Evolutionary conservation across 2,113 vertebrate genomes (phyloP), one percentile per base, ranked within the genome.

Genomic region (Phylloscopus whistleri): DNA sequence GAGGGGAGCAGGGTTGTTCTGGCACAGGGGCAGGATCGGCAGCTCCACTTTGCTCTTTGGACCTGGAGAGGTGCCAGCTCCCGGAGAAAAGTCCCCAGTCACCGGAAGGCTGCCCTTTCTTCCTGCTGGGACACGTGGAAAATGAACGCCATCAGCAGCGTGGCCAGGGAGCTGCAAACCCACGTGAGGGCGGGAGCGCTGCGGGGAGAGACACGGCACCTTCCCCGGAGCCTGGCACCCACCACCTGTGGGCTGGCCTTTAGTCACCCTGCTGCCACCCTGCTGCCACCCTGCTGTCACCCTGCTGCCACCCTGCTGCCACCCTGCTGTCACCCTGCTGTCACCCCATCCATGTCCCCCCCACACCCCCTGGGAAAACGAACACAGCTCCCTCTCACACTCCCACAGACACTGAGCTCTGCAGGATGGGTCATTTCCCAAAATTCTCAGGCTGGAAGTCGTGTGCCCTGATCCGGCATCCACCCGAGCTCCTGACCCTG

Each of bases 111-210:
- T 48, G 28, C 3, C 6, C 8, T 69, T 58, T 41, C 69, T 75
- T 88, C 76, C 76, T 90, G 80, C 51, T 60, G 64, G 51, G 58
- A 77, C 21, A 15, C 8, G 37, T 60, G 74, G 52, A 49, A 24
- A 10, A 14, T 0, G 3, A 66, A 37, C 1, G 1, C n/a, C 30
- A n/a, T 0, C 7, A 60, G 16, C 58, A 9, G 27, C 2, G 0
- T 7, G 21, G 82, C 41, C 51, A 12, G 49, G 49, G 41, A 72
- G 39, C 75, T 48, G 8, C 85, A 46, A 39, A 11, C 14, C n/a
- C 52, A 10, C 0, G 1, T 0, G 1, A 49, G 48, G 9, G 16
- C 30, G 51, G 46, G 37, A 28, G 67, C 1, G 6, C 49, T 8
- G 43, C 5, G 5, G 7, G 0, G 48, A 84, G 67, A 31, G 41